phyloP scores from a whole-genome alignment of 2,797 vertebrate species.

The Enteromius anoplus region DNA sequence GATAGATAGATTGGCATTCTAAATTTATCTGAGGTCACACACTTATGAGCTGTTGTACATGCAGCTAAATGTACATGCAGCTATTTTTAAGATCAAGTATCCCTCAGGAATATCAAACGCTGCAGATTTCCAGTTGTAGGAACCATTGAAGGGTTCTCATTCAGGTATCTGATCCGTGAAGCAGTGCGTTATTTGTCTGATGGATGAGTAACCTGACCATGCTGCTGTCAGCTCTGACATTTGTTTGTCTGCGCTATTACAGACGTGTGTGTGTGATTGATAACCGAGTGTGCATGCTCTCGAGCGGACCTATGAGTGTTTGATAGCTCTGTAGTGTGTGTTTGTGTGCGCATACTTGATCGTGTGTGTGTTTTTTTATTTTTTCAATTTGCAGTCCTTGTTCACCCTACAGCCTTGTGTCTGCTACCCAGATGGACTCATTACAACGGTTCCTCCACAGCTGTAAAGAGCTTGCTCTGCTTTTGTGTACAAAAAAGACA shows the following conservation, averaged over 20 bases:
- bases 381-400: not conserved
- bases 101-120: not conserved
- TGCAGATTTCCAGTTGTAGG: not conserved
- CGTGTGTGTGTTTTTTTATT: not conserved
- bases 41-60: not conserved
- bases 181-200: conserved; percentile 36
- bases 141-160: conserved; percentile 1
- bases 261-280: conserved; percentile 36
- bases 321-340: conserved; percentile 21
- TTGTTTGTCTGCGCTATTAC: conserved; percentile 37
- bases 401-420: conserved; percentile 15
- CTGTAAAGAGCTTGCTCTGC: conserved; percentile 45
- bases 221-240: conserved; percentile 37
- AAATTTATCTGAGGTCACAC: not conserved
- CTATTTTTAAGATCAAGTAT: not conserved
- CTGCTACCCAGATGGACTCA: conserved; percentile 43
- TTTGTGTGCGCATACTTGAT: conserved; percentile 6
- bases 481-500: conserved; percentile 15
- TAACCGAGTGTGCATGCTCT: conserved; percentile 11
- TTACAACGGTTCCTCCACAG: conserved; percentile 41
- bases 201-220: conserved; percentile 36
- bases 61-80: not conserved
- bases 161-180: conserved; percentile 27
- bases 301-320: not conserved
- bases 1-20: not conserved